Conservation (phyloP, 2,797 vertebrate genomes). For the Caiman crocodilus region DNA sequence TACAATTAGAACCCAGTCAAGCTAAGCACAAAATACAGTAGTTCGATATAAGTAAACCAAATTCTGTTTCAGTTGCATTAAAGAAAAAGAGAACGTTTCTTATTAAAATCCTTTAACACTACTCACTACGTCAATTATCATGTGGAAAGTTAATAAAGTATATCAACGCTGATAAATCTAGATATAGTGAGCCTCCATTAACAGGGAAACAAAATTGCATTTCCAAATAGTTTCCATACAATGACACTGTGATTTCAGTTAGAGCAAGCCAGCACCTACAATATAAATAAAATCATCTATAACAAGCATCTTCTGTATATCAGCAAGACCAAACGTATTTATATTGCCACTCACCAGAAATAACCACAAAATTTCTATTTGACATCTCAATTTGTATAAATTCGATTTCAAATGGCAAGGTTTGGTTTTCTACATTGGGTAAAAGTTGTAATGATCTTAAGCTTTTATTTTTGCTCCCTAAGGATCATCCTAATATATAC, state of each 20-base stretch:
- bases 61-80: background rate
- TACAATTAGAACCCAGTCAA: slow-evolving; percentile 29
- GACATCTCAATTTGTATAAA: background rate
- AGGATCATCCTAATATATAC: fast-evolving
- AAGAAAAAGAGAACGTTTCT: background rate
- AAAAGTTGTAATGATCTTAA: background rate
- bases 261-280: background rate
- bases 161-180: background rate
- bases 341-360: background rate
- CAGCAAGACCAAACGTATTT: background rate
- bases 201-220: background rate
- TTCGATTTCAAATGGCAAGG: fast-evolving
- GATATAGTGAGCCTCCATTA: background rate
- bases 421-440: fast-evolving
- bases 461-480: background rate
- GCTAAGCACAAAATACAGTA: background rate
- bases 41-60: background rate
- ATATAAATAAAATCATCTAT: background rate
- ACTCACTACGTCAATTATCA: fast-evolving
- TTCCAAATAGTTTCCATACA: background rate
- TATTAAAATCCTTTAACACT: background rate
- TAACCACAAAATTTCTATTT: background rate
- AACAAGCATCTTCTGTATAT: background rate
- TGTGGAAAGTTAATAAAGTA: too few species aligned
- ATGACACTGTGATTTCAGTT: background rate